These are phyloP conservation scores for Muscidifurax raptorellus DNA, from an alignment of 1,140 invertebrate species.

Conservation along the genomic window DNA sequence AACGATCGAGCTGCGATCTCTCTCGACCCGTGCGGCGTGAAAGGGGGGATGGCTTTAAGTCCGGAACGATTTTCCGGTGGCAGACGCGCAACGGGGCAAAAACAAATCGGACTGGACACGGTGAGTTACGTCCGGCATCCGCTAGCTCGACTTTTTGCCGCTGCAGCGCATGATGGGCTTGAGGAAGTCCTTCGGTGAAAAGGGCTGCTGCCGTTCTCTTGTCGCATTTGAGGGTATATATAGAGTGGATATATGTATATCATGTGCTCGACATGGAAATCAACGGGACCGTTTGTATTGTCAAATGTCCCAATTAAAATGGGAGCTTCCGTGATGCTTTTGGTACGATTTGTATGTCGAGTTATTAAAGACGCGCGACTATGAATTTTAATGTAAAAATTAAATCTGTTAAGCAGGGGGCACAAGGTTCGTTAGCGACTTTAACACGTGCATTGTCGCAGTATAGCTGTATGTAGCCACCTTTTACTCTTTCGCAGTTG, in stretches of 20 bases:
- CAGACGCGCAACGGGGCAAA: conserved; percentile 20
- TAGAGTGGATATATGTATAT: too few relatives aligned
- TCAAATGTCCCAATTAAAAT: too few relatives aligned
- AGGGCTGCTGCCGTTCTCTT: too few relatives aligned
- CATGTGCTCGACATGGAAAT: too few relatives aligned
- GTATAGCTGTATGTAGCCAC: too few relatives aligned
- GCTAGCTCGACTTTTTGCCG: not conserved
- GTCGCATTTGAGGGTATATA: too few relatives aligned
- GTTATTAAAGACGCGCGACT: too few relatives aligned
- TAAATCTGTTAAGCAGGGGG: not conserved
- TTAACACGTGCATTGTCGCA: not conserved
- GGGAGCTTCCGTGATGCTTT: too few relatives aligned
- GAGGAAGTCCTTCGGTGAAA: conserved; percentile 1
- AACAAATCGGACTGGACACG: conserved; percentile 34
- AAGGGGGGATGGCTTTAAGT: not conserved
- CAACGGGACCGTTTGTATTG: too few relatives aligned
- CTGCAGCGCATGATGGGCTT: not conserved
- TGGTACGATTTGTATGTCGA: too few relatives aligned
- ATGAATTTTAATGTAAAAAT: too few relatives aligned
- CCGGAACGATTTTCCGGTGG: conserved; percentile 10
- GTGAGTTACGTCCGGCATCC: conserved; percentile 22
- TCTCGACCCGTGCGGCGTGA: not conserved
- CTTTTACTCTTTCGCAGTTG: not conserved
- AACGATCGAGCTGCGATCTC: conserved; percentile 23
- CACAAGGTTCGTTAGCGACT: not conserved